Base-by-base conservation (phyloP, 2,797 vertebrate genomes). In the Malurus splendens region DNA sequence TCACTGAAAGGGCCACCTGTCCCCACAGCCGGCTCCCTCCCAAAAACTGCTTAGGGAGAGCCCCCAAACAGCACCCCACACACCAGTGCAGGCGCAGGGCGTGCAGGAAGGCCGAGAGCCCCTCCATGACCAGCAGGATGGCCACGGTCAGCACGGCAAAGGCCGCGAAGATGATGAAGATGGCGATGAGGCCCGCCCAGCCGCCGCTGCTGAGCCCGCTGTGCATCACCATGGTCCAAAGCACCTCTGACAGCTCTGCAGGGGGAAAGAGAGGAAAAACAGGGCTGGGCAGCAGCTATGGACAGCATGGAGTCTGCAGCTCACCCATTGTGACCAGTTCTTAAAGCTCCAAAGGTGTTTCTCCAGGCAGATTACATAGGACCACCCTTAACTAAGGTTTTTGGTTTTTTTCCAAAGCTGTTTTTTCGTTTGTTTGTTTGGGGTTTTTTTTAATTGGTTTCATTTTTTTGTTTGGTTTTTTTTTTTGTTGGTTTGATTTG, bases 101-200 rank as follows among this genome's bases (percentile, higher is more conserved):
- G 0, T 98, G 98, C n/a, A 98, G 94, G 78, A 98, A 98, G 36
- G 98, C 98, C 0, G 98, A 98, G 42, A 98, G 97, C 8, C 98
- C 98, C 89, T 98, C 98, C 98, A 98, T 98, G 86, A 98, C 50
- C 7, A 98, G 96, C 20, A 98, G 95, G 85, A 98, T 98, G 79
- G 98, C 97, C 0, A 98, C 91, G 0, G 98, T 97, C 80, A 98
- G 94, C 45, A 94, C 90, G 0, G 97, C 98, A 47, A 98, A 98
- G 0, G 92, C n/a, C 0, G 97, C 96, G 0, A 98, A 98, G 81
- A 98, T 96, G 68, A 98, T 72, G 67, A 97, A 97, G 86, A 97
- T 84, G 11, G 77, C 18, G 0, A 97, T 18, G 22, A 98, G 91
- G 4, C 98, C 97, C 23, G 60, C 89, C 96, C 96, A 97, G 71